Conservation (phyloP, 2,797 vertebrate genomes). For the Nasua narica region DNA sequence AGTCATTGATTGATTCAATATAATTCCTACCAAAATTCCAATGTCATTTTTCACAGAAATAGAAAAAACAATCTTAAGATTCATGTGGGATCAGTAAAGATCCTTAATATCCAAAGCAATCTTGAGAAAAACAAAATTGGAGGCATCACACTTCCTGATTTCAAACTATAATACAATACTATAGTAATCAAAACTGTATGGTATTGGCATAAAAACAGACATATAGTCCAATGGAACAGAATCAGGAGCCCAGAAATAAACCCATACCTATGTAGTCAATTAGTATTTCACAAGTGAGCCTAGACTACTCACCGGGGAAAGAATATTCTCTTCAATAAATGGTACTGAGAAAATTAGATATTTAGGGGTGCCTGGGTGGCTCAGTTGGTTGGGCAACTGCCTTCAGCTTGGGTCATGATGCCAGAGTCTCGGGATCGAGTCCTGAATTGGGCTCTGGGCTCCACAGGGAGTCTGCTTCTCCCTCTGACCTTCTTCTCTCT, state of each 20-base stretch:
- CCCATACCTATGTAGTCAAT: neutral
- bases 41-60: neutral
- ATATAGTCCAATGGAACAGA: neutral
- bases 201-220: neutral
- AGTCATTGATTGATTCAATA: neutral
- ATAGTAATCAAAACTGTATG: neutral
- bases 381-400: too few relatives aligned
- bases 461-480: too few relatives aligned
- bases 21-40: neutral
- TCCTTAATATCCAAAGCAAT: neutral
- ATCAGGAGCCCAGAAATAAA: neutral
- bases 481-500: too few relatives aligned
- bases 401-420: too few relatives aligned
- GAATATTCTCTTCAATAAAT: neutral
- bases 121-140: neutral
- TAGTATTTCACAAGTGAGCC: neutral
- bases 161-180: neutral
- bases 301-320: neutral
- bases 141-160: neutral
- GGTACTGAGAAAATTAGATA: neutral
- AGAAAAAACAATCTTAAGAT: neutral
- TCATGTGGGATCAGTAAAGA: neutral
- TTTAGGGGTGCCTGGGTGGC: too few relatives aligned
- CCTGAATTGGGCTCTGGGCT: too few relatives aligned
- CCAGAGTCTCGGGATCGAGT: too few relatives aligned